Conservation (phyloP, 2,113 vertebrate species). For the Proteles cristata region DNA sequence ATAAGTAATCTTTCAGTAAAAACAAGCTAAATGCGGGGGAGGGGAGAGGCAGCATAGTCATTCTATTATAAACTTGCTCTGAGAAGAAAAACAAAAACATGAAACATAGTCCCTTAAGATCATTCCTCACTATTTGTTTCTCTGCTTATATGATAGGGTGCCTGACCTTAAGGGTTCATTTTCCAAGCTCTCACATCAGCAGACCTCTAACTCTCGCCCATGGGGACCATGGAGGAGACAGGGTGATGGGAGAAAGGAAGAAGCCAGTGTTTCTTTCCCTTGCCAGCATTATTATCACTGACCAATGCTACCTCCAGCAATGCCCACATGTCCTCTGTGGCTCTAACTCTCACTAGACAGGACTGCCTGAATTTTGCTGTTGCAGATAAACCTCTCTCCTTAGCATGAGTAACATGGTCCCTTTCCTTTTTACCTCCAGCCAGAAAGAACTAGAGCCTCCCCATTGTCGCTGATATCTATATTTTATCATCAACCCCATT, state of each 20-base stretch:
- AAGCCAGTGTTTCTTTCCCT: background rate
- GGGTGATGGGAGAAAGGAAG: background rate
- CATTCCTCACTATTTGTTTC: background rate
- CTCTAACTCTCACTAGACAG: background rate
- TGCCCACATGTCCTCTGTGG: background rate
- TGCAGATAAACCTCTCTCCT: background rate
- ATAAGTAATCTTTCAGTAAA: background rate
- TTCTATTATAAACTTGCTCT: background rate
- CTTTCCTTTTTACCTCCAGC: background rate
- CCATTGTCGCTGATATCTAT: background rate
- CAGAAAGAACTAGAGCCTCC: background rate
- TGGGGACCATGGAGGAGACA: fast-evolving
- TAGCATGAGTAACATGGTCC: background rate
- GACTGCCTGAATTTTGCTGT: background rate
- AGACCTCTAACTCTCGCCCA: background rate
- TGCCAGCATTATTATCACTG: background rate
- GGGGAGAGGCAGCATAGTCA: background rate
- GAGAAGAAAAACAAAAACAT: background rate
- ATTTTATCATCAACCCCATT: background rate
- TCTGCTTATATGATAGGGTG: background rate
- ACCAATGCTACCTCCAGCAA: background rate
- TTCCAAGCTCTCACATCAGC: background rate
- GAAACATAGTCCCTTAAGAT: background rate
- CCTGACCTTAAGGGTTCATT: background rate
- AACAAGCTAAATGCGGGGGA: background rate